These are phyloP conservation scores for Hypercompe scribonia DNA, from an alignment of 2,888 invertebrate species.

Conservation along the genomic window DNA sequence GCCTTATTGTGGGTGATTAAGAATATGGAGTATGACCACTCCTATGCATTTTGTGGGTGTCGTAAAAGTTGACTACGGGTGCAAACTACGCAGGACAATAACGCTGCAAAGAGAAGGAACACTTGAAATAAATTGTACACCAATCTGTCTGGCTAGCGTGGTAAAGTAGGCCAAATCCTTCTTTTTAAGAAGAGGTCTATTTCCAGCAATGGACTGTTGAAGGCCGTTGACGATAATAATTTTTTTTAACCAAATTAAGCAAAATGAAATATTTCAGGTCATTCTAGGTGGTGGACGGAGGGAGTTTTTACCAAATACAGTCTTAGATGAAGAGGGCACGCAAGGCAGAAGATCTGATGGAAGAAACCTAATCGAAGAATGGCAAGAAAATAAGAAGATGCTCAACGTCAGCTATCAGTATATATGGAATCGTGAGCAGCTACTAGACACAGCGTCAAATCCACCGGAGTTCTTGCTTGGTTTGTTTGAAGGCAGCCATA, in stretches of 20 bases:
- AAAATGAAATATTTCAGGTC: slow-evolving; percentile 72
- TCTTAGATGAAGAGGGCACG: slow-evolving; percentile 83
- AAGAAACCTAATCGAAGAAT: slow-evolving; percentile 88
- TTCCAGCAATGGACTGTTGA: too few relatives aligned
- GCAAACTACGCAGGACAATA: too few relatives aligned
- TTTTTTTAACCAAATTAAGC: background rate
- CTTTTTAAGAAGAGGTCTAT: too few relatives aligned
- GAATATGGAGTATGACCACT: too few relatives aligned
- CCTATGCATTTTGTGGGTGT: too few relatives aligned
- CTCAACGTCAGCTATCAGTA: slow-evolving; percentile 76
- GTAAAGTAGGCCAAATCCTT: background rate
- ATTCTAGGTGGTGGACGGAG: slow-evolving; percentile 91
- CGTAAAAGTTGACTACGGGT: too few relatives aligned
- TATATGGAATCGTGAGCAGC: slow-evolving; percentile 87
- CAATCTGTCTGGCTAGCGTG: too few relatives aligned
- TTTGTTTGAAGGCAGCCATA: slow-evolving; percentile 87
- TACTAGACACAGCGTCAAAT: slow-evolving; percentile 71
- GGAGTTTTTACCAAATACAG: slow-evolving; percentile 87
- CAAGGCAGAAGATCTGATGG: slow-evolving; percentile 85
- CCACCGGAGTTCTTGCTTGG: slow-evolving; percentile 89
- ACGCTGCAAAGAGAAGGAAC: too few relatives aligned
- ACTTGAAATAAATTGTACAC: too few relatives aligned
- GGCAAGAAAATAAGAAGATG: slow-evolving; percentile 83
- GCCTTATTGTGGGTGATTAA: too few relatives aligned
- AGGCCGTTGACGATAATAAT: too few relatives aligned